These are phyloP conservation scores for Pitta sordida DNA, from an alignment of 2,113 vertebrate species.

Conservation along the genomic window DNA sequence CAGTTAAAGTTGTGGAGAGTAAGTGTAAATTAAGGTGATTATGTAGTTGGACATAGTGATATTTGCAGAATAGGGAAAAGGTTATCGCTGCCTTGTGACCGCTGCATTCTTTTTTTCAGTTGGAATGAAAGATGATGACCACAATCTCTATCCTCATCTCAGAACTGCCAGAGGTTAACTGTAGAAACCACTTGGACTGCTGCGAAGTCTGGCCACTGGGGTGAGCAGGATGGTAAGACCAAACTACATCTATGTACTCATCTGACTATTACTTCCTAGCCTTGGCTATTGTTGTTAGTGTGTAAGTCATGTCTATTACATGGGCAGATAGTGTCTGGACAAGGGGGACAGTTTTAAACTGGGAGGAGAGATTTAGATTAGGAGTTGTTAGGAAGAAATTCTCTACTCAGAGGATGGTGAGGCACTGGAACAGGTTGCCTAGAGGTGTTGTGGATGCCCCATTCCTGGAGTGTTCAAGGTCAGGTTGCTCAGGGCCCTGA, in stretches of 20 bases:
- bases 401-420: background rate
- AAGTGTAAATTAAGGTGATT: background rate
- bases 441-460: background rate
- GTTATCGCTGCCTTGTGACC: background rate
- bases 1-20: background rate
- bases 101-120: background rate
- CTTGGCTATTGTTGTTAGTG: background rate
- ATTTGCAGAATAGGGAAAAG: background rate
- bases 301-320: background rate
- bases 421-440: background rate
- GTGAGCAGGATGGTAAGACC: background rate
- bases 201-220: background rate
- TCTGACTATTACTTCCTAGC: background rate
- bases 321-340: background rate
- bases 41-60: background rate
- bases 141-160: background rate
- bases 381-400: background rate
- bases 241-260: background rate
- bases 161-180: background rate
- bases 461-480: background rate
- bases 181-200: background rate
- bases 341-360: background rate
- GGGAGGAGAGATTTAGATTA: background rate
- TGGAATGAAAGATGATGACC: background rate
- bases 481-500: background rate